phyloP scores from a whole-genome alignment of 2,113 vertebrate species.

The Cacatua alba region DNA sequence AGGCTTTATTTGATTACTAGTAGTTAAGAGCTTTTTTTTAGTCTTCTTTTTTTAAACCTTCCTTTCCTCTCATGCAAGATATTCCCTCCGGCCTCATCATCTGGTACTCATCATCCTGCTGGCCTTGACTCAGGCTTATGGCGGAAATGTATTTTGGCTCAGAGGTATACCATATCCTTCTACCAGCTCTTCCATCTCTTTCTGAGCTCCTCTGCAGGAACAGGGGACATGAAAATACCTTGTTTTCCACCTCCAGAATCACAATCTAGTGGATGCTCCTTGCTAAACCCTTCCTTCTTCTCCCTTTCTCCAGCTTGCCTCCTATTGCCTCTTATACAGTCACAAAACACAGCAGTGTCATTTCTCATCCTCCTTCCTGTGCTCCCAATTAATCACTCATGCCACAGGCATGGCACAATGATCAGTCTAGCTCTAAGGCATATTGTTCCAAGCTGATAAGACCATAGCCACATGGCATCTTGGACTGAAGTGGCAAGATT shows the following conservation, averaged over 20 bases:
- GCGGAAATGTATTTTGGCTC: neutral
- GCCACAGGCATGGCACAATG: too few species aligned
- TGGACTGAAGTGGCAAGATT: neutral
- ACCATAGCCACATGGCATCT: accelerated
- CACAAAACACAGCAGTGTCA: neutral
- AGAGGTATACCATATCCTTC: neutral
- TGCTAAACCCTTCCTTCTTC: neutral
- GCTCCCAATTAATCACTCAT: neutral
- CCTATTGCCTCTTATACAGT: neutral
- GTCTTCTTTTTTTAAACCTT: neutral
- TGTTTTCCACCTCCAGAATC: neutral
- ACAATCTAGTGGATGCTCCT: neutral
- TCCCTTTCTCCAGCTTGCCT: neutral
- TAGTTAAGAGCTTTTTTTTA: neutral
- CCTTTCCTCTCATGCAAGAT: neutral
- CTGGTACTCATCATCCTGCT: neutral
- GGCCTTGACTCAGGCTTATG: neutral
- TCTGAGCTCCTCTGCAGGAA: neutral
- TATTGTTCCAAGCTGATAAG: neutral
- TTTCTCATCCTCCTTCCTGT: neutral
- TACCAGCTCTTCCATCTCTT: neutral
- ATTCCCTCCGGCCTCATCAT: neutral
- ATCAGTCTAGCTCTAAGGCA: neutral
- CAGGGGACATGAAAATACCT: neutral
- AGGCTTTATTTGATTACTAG: neutral